These are phyloP conservation scores for Escarpia spicata DNA, from an alignment of 2,888 invertebrate genomes.

Conservation along the genomic window DNA sequence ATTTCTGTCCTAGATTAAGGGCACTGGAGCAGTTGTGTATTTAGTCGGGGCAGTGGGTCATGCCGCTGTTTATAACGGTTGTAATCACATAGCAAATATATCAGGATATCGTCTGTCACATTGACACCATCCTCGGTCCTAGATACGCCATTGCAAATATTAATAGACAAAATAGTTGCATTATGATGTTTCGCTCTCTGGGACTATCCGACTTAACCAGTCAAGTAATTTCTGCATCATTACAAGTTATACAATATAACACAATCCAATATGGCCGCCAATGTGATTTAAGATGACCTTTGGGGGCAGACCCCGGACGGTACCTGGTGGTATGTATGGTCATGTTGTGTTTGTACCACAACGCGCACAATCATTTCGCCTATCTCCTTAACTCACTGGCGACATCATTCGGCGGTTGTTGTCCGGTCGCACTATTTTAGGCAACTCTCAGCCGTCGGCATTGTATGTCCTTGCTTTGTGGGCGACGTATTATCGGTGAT, in stretches of 20 bases:
- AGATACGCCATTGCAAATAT: too few relatives aligned
- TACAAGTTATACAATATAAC: not conserved
- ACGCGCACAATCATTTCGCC: not conserved
- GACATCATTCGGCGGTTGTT: not conserved
- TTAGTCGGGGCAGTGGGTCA: too few relatives aligned
- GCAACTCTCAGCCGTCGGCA: not conserved
- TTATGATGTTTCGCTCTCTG: too few relatives aligned
- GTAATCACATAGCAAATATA: too few relatives aligned
- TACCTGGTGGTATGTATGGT: not conserved
- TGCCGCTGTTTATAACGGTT: too few relatives aligned
- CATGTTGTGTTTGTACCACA: not conserved
- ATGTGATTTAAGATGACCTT: not conserved
- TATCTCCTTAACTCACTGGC: not conserved
- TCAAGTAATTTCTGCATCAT: not conserved
- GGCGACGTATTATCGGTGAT: not conserved
- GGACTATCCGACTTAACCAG: not conserved
- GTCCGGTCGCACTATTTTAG: not conserved
- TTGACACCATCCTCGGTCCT: too few relatives aligned
- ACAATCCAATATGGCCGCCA: not conserved
- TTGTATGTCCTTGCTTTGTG: not conserved
- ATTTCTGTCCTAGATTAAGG: too few relatives aligned
- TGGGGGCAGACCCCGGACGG: not conserved
- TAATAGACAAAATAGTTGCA: too few relatives aligned
- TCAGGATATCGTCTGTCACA: too few relatives aligned
- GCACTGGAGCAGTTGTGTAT: too few relatives aligned